Evolutionary conservation across 2,113 vertebrate genomes (phyloP).

Genomic region (Recurvirostra avosetta): DNA sequence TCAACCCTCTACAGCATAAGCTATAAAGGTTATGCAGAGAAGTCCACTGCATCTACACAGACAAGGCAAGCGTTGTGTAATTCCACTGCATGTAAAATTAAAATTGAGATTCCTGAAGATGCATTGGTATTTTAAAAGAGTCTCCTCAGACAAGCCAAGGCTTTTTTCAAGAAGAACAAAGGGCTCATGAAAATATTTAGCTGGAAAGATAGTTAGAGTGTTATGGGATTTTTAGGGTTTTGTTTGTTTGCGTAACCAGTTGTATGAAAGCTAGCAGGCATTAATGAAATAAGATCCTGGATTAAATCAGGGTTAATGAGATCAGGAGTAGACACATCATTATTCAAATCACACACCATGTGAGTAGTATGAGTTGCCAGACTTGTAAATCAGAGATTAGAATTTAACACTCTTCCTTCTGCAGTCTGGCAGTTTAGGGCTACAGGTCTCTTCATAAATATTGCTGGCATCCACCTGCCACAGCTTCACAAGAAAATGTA

Average conservation of each 20-base stretch:
- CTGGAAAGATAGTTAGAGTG: neutral
- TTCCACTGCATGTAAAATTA: neutral
- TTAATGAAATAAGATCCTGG: conserved; percentile 27
- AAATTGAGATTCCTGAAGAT: neutral
- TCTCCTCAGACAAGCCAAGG: neutral
- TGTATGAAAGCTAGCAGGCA: conserved; percentile 20
- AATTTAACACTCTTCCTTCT: conserved; percentile 30
- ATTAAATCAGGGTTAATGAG: conserved; percentile 52
- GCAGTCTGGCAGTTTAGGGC: conserved; percentile 18
- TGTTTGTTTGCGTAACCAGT: conserved; percentile 30
- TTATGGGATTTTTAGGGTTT: neutral
- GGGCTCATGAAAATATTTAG: neutral
- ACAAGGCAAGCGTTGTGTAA: neutral
- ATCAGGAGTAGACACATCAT: conserved; percentile 42
- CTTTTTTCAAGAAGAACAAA: neutral
- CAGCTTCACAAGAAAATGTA: neutral
- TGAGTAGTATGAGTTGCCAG: neutral
- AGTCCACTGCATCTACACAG: neutral
- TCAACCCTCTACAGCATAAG: neutral
- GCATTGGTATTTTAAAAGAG: neutral
- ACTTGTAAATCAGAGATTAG: conserved; percentile 52
- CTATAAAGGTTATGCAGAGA: neutral
- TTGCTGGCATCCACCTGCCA: conserved; percentile 8
- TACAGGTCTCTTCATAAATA: conserved; percentile 9
- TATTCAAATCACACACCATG: conserved; percentile 38